A percentile compares a stretch with the other conserved stretches of the same genome.
phyloP scores from a whole-genome alignment of 2,888 invertebrate genomes.

The Aproaerema taeniolella region DNA sequence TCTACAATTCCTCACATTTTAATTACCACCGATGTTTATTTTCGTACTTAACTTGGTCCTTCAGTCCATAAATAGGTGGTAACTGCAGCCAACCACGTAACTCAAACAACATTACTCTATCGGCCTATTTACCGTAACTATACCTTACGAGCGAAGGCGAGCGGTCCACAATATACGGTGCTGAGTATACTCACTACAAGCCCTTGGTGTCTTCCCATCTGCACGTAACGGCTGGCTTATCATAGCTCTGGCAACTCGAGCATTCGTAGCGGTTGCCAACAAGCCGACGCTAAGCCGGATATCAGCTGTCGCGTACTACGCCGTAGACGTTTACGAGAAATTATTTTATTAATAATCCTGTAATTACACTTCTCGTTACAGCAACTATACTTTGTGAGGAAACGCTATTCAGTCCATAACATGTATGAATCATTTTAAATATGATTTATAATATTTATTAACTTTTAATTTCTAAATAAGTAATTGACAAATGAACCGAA shows the following conservation, averaged over 20 bases:
- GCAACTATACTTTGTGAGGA: no score
- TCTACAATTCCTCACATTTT: conserved; percentile 5
- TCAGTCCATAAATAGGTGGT: conserved; percentile 2
- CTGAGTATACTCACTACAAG: conserved; percentile 15
- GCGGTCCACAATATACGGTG: conserved; percentile 5
- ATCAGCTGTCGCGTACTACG: conserved; percentile 48
- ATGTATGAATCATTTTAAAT: no score
- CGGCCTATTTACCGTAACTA: conserved; percentile 21
- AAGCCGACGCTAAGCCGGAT: conserved; percentile 59
- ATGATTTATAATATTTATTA: no score
- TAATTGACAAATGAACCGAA: no score
- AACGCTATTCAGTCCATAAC: no score
- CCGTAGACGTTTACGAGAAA: conserved; percentile 44
- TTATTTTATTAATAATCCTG: conserved; percentile 23
- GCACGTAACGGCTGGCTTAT: conserved; percentile 42
- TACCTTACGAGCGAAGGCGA: conserved; percentile 18
- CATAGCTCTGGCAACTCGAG: conserved; percentile 54
- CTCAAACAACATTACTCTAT: conserved; percentile 15
- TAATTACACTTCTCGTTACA: no score
- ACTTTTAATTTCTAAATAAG: no score
- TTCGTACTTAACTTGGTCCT: conserved; percentile 1
- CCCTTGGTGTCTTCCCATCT: conserved; percentile 33
- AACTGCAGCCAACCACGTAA: conserved; percentile 11
- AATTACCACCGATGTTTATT: conserved; percentile 5
- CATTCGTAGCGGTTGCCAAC: conserved; percentile 66